A percentile compares a stretch with the other conserved stretches of the same genome.
phyloP scores from a whole-genome alignment of 2,888 invertebrate genomes.

The Ophioninae sp. region DNA sequence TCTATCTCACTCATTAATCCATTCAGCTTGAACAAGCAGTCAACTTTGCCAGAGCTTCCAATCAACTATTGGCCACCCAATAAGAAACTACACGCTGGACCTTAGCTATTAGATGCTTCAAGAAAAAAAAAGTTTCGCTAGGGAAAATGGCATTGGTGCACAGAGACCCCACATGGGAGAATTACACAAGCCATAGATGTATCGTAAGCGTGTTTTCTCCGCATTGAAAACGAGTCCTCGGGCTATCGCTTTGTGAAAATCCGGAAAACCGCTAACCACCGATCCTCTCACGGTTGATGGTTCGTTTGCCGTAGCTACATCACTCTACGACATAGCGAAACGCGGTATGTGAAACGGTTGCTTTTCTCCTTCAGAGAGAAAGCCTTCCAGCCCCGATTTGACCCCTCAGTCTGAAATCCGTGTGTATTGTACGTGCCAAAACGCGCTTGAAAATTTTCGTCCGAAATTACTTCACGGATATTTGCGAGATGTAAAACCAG shows the following conservation, averaged over 20 bases:
- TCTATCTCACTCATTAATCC: not conserved
- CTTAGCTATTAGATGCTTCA: not conserved
- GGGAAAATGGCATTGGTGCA: not conserved
- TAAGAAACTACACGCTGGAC: not conserved
- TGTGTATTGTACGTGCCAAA: conserved; percentile 44
- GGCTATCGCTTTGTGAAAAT: conserved; percentile 71
- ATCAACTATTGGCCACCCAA: not conserved
- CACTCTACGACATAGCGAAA: conserved; percentile 1
- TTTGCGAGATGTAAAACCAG: not conserved
- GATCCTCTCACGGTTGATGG: conserved; percentile 55
- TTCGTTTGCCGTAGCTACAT: conserved; percentile 31
- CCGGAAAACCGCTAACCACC: conserved; percentile 61
- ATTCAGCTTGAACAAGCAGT: not conserved
- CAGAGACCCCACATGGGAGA: not conserved
- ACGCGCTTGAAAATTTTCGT: conserved; percentile 49
- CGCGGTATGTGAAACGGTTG: conserved; percentile 6
- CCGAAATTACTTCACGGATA: conserved; percentile 31
- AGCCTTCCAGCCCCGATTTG: conserved; percentile 51
- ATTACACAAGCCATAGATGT: conserved; percentile 9
- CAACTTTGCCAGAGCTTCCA: not conserved
- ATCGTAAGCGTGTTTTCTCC: conserved; percentile 36
- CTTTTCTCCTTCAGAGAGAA: conserved; percentile 43
- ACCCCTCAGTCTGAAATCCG: conserved; percentile 48
- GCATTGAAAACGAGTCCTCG: conserved; percentile 64
- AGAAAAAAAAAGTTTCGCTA: not conserved